These are phyloP conservation scores for Cinclus cinclus DNA, from an alignment of 2,113 vertebrate genomes.

Conservation along the genomic window DNA sequence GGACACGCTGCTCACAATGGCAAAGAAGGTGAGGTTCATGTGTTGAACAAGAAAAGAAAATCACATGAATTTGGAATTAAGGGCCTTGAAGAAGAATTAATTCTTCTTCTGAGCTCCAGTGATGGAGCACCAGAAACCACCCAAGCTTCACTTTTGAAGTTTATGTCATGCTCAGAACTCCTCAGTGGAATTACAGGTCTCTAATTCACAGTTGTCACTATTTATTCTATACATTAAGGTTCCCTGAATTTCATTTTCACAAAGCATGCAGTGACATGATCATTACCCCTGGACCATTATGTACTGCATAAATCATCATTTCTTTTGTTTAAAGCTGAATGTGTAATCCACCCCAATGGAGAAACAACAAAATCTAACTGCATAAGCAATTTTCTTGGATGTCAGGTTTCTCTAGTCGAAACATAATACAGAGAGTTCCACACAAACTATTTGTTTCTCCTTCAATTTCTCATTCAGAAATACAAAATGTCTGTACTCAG, in stretches of 20 bases:
- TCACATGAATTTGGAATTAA: neutral
- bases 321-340: neutral
- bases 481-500: neutral
- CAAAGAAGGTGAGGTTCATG: fast-evolving
- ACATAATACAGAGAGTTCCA: neutral
- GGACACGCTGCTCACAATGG: neutral
- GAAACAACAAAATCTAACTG: constrained; percentile 13
- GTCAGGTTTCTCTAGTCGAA: constrained; percentile 1
- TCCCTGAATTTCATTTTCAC: neutral
- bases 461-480: neutral
- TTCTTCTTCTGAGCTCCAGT: neutral
- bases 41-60: neutral
- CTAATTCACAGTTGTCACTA: neutral
- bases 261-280: neutral
- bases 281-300: neutral
- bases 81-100: neutral
- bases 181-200: neutral
- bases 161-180: neutral
- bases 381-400: neutral
- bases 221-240: neutral
- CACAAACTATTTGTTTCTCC: neutral
- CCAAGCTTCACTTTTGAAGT: neutral
- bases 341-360: neutral
- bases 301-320: neutral
- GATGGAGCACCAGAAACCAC: neutral